Evolutionary conservation across 1,140 invertebrate species (phyloP), one percentile per base, ranked within the genome.

Genomic region (Zaprionus gabonicus): DNA sequence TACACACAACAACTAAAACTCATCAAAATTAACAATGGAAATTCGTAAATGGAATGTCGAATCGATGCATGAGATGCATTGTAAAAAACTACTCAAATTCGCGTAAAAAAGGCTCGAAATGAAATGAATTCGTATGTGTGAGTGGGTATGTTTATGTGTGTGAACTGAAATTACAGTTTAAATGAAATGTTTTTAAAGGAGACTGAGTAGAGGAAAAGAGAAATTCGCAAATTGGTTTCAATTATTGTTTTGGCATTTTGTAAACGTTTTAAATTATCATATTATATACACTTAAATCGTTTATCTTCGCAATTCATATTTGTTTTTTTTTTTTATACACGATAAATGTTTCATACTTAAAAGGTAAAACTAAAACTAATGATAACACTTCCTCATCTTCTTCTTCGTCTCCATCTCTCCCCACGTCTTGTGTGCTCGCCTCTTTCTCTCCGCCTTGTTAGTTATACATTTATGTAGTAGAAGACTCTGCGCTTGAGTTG

Each of bases 311-410:
- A 63, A 17, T 63, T 60, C 27, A 51, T 66, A n/a, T 73, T 62
- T 64, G 55, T 55, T 56, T 0, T 20, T 20, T 20, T 20, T 66
- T 31, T 66, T 80, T 71, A 80, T 56, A 56, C 58, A 82, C 70
- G 65, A 60, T 58, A 65, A 86, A 65, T 76, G 77, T 79, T 74
- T 78, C 44, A 72, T 65, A 70, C 85, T 88, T 88, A 90, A 81
- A 73, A 73, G 70, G 72, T 91, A 90, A 38, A 91, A 90, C 62
- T 91, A 82, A 79, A 91, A 86, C 85, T 90, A 90, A 91, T 90
- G 85, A 90, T 90, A 90, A 90, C 84, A 88, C 90, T 87, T 84
- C 60, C 63, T 71, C 69, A 70, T 64, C 31, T 46, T 68, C 38
- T 25, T 49, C 49, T 34, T 49, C 49, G 1, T 56, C 15, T 44